phyloP scores from a whole-genome alignment of 1,140 invertebrate species.

The Planococcus citri region DNA sequence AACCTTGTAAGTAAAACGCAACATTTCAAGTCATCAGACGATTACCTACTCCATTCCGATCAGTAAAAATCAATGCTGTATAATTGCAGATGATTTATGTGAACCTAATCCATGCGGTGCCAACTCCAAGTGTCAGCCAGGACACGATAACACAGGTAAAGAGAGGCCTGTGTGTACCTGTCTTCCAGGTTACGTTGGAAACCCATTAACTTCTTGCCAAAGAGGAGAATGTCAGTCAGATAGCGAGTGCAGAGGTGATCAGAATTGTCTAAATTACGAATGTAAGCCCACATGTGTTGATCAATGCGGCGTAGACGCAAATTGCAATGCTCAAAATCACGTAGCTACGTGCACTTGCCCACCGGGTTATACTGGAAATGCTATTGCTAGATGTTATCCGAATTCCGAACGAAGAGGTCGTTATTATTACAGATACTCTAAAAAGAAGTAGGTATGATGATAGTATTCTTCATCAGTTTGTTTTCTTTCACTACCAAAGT shows the following conservation, averaged over 20 bases:
- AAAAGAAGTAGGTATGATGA: constrained; percentile 8
- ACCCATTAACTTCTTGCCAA: constrained; percentile 55
- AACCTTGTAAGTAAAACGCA: constrained; percentile 44
- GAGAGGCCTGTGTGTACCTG: constrained; percentile 74
- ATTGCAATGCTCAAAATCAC: constrained; percentile 52
- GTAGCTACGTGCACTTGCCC: constrained; percentile 75
- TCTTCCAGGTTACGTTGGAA: constrained; percentile 62
- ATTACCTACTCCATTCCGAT: too few species aligned
- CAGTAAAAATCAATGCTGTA: too few species aligned
- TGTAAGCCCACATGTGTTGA: constrained; percentile 63
- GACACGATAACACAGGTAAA: constrained; percentile 61
- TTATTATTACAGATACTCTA: constrained; percentile 18
- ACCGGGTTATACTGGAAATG: constrained; percentile 67
- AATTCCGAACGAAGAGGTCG: constrained; percentile 12
- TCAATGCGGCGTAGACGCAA: constrained; percentile 57
- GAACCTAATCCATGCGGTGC: constrained; percentile 70
- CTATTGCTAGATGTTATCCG: constrained; percentile 43
- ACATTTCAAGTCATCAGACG: background rate
- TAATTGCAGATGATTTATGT: constrained; percentile 65
- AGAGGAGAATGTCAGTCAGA: constrained; percentile 62
- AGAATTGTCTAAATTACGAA: constrained; percentile 34
- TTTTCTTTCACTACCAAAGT: background rate
- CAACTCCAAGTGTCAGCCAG: constrained; percentile 68
- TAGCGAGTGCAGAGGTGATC: constrained; percentile 52
- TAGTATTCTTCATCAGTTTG: background rate